A percentile compares a stretch with the other conserved stretches of the same genome.
Evolutionary conservation across 2,797 vertebrate species (phyloP).

Genomic region (Onychomys torridus): DNA sequence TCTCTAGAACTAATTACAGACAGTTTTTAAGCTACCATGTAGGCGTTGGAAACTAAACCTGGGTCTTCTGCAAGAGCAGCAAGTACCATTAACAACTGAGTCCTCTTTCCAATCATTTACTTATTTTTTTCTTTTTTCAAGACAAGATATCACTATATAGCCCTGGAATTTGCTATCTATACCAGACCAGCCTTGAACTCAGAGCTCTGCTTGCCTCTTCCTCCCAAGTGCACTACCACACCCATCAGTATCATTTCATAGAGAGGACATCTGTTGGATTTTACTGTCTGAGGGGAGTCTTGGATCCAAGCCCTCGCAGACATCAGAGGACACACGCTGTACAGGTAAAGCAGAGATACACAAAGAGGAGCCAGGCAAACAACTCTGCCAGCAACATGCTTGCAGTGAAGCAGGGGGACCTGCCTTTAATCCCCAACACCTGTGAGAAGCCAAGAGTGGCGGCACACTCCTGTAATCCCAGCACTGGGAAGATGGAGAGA

Average conservation of each 20-base stretch:
- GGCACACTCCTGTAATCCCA: no score
- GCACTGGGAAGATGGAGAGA: neutral
- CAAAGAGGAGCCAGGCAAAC: neutral
- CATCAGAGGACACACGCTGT: neutral
- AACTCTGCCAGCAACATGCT: neutral
- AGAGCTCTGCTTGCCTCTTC: neutral
- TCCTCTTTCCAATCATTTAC: neutral
- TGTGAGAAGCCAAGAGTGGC: no score
- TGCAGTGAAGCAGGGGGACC: neutral
- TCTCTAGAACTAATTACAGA: neutral
- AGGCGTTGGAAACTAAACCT: neutral
- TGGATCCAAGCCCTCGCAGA: neutral
- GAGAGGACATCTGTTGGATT: neutral
- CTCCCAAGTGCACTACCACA: neutral
- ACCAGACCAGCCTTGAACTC: neutral
- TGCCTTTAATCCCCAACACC: neutral
- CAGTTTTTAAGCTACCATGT: no score
- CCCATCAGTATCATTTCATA: neutral
- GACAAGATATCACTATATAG: neutral
- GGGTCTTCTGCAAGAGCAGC: neutral
- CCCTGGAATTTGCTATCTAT: neutral
- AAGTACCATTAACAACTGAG: neutral
- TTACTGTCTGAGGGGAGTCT: neutral
- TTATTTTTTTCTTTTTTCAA: neutral
- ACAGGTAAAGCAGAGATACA: neutral